These are phyloP conservation scores for Salpingus planirostris DNA, from an alignment of 2,888 invertebrate genomes.

Conservation along the genomic window DNA sequence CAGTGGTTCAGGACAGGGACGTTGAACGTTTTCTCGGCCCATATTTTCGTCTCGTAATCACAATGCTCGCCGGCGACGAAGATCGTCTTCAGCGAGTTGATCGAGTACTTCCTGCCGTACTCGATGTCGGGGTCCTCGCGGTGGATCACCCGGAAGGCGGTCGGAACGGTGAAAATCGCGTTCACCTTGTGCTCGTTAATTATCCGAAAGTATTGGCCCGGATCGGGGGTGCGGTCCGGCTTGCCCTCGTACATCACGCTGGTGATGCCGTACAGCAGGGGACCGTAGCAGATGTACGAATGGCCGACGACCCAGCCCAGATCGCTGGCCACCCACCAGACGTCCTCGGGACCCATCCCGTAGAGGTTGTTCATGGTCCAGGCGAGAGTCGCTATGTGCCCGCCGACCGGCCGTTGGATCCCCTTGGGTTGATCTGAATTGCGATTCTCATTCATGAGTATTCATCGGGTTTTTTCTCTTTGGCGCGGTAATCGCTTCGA, in stretches of 20 bases:
- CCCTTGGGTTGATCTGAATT: constrained; percentile 60
- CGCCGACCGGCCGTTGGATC: constrained; percentile 78
- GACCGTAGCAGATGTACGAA: constrained; percentile 90
- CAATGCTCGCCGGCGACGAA: constrained; percentile 91
- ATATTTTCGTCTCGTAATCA: constrained; percentile 78
- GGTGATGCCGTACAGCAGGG: constrained; percentile 71
- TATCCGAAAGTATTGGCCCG: constrained; percentile 84
- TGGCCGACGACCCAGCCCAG: constrained; percentile 92
- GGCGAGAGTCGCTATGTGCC: constrained; percentile 75
- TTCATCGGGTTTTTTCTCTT: no score
- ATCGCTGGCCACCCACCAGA: constrained; percentile 89
- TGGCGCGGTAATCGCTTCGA: background rate
- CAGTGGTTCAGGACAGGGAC: constrained; percentile 83
- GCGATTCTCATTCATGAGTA: no score
- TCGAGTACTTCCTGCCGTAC: constrained; percentile 58
- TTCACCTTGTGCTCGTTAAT: constrained; percentile 81
- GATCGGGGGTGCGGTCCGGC: constrained; percentile 89
- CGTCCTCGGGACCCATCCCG: constrained; percentile 65
- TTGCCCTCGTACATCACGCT: constrained; percentile 86
- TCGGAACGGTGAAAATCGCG: constrained; percentile 83
- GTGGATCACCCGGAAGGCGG: constrained; percentile 77
- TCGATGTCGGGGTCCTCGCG: constrained; percentile 69
- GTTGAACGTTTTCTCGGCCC: constrained; percentile 62
- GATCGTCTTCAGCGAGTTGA: constrained; percentile 59
- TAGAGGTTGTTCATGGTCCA: constrained; percentile 81